phyloP scores from a whole-genome alignment of 2,113 vertebrate genomes.

The Psilopsiagon aurifrons region DNA sequence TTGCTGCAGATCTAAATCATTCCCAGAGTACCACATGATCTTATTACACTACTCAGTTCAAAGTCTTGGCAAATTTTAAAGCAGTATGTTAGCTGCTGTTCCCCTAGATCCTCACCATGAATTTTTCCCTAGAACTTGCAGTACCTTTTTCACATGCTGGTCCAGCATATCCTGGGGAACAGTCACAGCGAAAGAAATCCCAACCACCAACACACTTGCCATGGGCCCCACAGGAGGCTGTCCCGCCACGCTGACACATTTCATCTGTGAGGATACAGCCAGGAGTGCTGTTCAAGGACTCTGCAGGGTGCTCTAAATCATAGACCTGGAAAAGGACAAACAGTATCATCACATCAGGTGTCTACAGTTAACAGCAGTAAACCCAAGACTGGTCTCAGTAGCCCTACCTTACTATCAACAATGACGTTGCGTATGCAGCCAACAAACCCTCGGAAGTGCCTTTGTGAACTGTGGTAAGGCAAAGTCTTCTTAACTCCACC shows the following conservation, averaged over 20 bases:
- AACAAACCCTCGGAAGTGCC: constrained; percentile 77
- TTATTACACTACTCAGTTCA: neutral
- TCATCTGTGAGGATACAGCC: constrained; percentile 82
- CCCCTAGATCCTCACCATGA: neutral
- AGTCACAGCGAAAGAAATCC: constrained; percentile 86
- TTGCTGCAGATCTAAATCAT: neutral
- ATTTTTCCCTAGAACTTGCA: neutral
- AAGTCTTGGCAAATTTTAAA: neutral
- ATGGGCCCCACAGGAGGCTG: constrained; percentile 81
- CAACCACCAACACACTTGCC: constrained; percentile 83
- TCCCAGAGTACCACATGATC: neutral
- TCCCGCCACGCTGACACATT: constrained; percentile 75
- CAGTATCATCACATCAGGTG: neutral
- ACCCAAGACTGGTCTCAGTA: neutral
- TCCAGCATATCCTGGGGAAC: constrained; percentile 82
- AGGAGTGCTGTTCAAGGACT: constrained; percentile 80
- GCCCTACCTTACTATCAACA: constrained; percentile 84
- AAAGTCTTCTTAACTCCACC: constrained; percentile 83
- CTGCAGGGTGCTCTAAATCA: constrained; percentile 83
- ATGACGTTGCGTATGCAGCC: constrained; percentile 86
- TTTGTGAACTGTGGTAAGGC: constrained; percentile 35
- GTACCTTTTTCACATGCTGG: constrained; percentile 84
- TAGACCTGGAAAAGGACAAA: constrained; percentile 76
- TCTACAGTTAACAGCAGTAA: neutral
- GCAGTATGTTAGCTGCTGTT: neutral